Base-by-base conservation (phyloP, 1,140 invertebrate species). In the Lepidurus arcticus region DNA sequence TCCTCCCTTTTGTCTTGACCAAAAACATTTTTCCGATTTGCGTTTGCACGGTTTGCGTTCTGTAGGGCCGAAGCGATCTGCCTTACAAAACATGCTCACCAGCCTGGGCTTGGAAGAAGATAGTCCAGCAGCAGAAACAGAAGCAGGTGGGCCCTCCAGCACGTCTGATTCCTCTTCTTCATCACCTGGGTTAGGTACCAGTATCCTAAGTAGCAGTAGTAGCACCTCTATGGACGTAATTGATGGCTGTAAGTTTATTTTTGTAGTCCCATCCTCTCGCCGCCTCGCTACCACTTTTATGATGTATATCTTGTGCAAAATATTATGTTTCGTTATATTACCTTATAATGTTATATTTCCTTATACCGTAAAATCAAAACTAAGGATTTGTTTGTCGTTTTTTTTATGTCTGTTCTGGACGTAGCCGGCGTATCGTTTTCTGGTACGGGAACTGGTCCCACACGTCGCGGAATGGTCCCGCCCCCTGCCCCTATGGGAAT, bases 71-170 rank as follows among this genome's bases (percentile, higher is more conserved):
- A 87, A 85, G 78, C 79, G 86, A 81, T 83, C 85, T 73, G 83
- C 85, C 16, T 82, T 87, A 75, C 86, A 87, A 81, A 85, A 85
- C 78, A 87, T 87, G 86, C 82, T 87, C 80, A 85, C 83, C 76
- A 86, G 83, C 80, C 82, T 87, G 78, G 84, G 83, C 76, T 82
- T 80, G 47, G 82, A 84, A 42, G 85, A 85, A 65, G 85, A 85
- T n/a, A 65, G 53, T 21, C 53, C 53, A 65, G 53, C 53, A 65
- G 53, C 53, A 65, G 53, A n/a, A 13, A 65, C 53, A 65, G 16
- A 13, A 65, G 16, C 53, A 65, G 53, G 53, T 65, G 53, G 53
- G 53, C 4, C 16, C 21, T 65, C 53, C 53, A 10, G 6, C 53
- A 65, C 21, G 7, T 65, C 53, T 13, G 53, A 65, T 21, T 65